Conservation (phyloP, 2,113 vertebrate genomes). For the Prochilodus magdalenae region DNA sequence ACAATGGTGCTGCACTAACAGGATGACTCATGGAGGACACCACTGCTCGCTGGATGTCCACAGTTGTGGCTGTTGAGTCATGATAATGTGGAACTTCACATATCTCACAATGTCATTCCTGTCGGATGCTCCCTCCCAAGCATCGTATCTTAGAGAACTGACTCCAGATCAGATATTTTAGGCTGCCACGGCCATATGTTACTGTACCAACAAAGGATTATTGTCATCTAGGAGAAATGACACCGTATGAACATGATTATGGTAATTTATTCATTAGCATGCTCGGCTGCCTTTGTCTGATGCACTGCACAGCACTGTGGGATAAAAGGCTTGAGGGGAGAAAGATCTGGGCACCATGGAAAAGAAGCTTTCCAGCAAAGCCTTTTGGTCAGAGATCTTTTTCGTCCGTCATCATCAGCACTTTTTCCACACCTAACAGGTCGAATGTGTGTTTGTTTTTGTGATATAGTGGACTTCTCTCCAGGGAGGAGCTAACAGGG, state of each 20-base stretch:
- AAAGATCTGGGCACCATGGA: constrained; percentile 33
- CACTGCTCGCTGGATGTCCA: no score
- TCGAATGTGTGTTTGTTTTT: no score
- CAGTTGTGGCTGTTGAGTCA: no score
- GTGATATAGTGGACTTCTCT: no score
- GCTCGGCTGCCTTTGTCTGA: constrained; percentile 26
- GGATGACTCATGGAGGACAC: no score
- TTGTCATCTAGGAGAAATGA: constrained; percentile 22
- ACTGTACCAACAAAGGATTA: constrained; percentile 28
- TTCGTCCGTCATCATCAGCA: constrained; percentile 49
- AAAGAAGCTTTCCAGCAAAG: constrained; percentile 49
- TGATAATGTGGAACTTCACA: no score
- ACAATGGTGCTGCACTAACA: no score
- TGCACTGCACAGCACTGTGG: constrained; percentile 5
- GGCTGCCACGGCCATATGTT: constrained; percentile 12
- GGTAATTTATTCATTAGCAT: constrained; percentile 46
- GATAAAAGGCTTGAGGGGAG: constrained; percentile 54
- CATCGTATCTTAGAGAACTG: background rate
- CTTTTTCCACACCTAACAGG: background rate
- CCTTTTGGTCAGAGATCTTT: constrained; percentile 51
- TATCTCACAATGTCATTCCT: background rate
- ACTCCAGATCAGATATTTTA: background rate
- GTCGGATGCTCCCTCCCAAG: background rate
- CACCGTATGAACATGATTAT: constrained; percentile 30
- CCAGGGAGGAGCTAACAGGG: no score